Percentiles rank a stretch among this genome's conserved stretches.
Evolutionary conservation across 2,888 invertebrate genomes (phyloP).

Genomic region (Heliconius charithonia): DNA sequence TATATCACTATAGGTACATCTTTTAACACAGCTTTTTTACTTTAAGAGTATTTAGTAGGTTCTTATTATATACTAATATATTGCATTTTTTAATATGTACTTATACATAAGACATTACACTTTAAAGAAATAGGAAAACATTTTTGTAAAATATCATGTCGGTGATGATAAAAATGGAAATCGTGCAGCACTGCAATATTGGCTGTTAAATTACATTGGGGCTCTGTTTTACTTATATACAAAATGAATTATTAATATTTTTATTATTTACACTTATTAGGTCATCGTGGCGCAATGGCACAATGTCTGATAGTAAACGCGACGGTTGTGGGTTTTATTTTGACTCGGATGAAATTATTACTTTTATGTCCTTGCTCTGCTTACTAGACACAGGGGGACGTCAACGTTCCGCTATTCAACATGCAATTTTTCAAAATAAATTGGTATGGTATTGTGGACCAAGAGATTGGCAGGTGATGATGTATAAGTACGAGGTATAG

Average conservation of each 20-base stretch:
- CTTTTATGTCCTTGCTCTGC: too few relatives aligned
- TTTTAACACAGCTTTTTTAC: too few relatives aligned
- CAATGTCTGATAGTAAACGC: not conserved
- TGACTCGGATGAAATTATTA: not conserved
- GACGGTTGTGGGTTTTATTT: not conserved
- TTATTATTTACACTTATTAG: too few relatives aligned
- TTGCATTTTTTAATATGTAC: too few relatives aligned
- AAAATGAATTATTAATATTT: not conserved
- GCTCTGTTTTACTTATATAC: too few relatives aligned
- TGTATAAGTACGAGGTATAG: not conserved
- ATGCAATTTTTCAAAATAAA: not conserved
- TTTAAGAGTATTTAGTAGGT: too few relatives aligned
- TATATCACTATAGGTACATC: too few relatives aligned
- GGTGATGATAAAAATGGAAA: not conserved
- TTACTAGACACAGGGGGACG: too few relatives aligned
- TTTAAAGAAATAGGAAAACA: too few relatives aligned
- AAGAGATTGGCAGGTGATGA: slow-evolving; percentile 4
- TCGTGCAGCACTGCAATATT: not conserved
- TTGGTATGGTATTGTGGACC: not conserved
- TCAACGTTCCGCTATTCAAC: not conserved
- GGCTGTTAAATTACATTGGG: not conserved
- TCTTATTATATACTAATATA: too few relatives aligned
- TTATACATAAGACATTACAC: too few relatives aligned
- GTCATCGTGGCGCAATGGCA: too few relatives aligned
- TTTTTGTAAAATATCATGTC: not conserved